A percentile compares a stretch with the other conserved stretches of the same genome.
Conservation (phyloP, 2,797 vertebrate species). For the Melanotaenia maccullochi region DNA sequence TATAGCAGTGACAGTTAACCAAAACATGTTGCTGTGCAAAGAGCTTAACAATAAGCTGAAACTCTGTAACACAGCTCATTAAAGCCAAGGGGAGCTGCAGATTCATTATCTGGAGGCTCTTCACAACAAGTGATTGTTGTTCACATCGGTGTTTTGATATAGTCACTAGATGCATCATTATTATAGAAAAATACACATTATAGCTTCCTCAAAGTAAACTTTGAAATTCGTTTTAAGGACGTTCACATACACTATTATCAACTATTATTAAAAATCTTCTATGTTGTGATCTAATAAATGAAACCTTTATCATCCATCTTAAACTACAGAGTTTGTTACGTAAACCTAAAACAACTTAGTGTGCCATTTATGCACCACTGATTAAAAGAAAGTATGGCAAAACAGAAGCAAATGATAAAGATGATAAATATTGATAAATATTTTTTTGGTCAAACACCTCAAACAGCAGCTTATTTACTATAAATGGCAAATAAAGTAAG, state of each 20-base stretch:
- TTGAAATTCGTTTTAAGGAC: background rate
- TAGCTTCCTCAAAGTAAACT: background rate
- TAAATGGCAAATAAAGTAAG: background rate
- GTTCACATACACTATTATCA: no score
- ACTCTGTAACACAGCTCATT: background rate
- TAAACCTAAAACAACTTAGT: background rate
- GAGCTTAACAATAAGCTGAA: constrained; percentile 3
- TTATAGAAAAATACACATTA: background rate
- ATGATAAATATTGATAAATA: background rate
- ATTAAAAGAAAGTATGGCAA: background rate
- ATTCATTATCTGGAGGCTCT: background rate
- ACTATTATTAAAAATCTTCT: background rate
- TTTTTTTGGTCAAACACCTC: background rate
- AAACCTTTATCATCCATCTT: background rate
- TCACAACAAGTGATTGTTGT: background rate
- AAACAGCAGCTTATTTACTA: background rate
- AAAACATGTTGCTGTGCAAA: background rate
- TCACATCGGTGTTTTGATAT: background rate
- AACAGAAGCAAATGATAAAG: background rate
- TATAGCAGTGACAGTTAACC: background rate
- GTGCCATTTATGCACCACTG: background rate
- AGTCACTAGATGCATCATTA: background rate
- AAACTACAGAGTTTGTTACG: no score
- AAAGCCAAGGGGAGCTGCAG: background rate
- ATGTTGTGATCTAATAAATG: background rate